A percentile compares a stretch with the other conserved stretches of the same genome.
Evolutionary conservation across 2,888 invertebrate genomes (phyloP).

Genomic region (Rhamnusium bicolor): DNA sequence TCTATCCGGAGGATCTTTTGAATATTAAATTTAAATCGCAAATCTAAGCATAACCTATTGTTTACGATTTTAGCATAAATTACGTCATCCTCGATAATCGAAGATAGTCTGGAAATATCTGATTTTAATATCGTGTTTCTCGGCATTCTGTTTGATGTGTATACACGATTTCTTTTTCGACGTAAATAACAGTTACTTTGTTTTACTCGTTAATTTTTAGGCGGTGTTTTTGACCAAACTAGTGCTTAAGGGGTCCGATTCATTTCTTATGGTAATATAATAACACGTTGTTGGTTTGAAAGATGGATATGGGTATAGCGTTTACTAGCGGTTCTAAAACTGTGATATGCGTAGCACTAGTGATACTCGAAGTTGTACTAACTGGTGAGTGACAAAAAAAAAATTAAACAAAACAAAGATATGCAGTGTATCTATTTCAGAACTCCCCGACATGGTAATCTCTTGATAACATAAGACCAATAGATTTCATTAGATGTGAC

Average conservation of each 20-base stretch:
- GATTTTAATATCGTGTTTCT: constrained; percentile 10
- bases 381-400: no score
- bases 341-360: no score
- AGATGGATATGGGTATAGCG: constrained; percentile 41
- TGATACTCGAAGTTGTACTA: no score
- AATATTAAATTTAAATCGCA: no score
- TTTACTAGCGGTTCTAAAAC: neutral
- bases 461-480: no score
- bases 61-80: neutral
- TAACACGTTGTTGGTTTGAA: constrained; percentile 43
- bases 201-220: constrained; percentile 56
- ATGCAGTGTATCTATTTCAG: no score
- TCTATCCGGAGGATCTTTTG: no score
- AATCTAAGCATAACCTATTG: no score
- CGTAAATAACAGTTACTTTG: constrained; percentile 58
- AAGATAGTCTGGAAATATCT: constrained; percentile 19
- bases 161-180: constrained; percentile 34
- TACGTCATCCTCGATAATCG: constrained; percentile 11
- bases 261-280: constrained; percentile 57
- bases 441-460: no score
- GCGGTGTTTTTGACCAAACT: constrained; percentile 53
- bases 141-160: constrained; percentile 44
- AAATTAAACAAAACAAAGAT: no score
- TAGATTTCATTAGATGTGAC: no score
- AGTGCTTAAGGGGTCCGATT: constrained; percentile 51